Evolutionary conservation across 1,140 invertebrate genomes (phyloP), one percentile per base, ranked within the genome.

Genomic region (Cydia pomonella): DNA sequence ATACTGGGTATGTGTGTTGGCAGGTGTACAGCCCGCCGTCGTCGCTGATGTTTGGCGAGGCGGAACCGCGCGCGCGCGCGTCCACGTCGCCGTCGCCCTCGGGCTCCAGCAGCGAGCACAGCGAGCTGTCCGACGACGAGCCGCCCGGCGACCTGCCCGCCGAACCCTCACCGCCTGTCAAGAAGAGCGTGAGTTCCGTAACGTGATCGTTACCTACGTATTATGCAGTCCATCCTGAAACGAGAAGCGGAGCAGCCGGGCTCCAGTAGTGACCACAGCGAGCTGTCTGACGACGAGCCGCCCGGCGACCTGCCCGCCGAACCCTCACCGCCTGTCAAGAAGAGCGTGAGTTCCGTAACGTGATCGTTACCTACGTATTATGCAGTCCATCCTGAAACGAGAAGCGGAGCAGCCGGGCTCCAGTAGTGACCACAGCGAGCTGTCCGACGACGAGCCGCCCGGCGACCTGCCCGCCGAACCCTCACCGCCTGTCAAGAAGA

Each of bases 1-100:
- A n/a, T n/a, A n/a, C n/a, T n/a, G n/a, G n/a, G n/a, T n/a, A 6
- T 66, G 38, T 74, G 16, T 74, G 27, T 23, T 44, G 21, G 5
- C 75, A 92, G 91, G 91, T 93, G 33, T 93, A 93, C 79, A 90
- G 86, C 69, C 91, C 91, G 5, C 91, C 91, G 9, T 92, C 89
- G 2, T 91, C 88, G 0, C 82, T 93, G 0, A 85, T 88, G 83
- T 90, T 84, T 72, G 89, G 89, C 0, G 84, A 86, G 25, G 18
- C 47, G 81, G 53, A 0, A 76, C n/a, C 2, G 53, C 62, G 6
- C 77, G 79, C 23, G 1, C 77, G 87, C 9, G 83, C 82, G 9
- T 89, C 90, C 1, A 87, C 90, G 0, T 89, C 89, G 0, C 85
- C 88, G 0, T 90, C 91, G 0, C 88, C 88, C 0, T 91, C 91